Percentiles rank a stretch among this genome's conserved stretches.
Evolutionary conservation across 1,140 invertebrate genomes (phyloP).

Genomic region (Cydia amplana): DNA sequence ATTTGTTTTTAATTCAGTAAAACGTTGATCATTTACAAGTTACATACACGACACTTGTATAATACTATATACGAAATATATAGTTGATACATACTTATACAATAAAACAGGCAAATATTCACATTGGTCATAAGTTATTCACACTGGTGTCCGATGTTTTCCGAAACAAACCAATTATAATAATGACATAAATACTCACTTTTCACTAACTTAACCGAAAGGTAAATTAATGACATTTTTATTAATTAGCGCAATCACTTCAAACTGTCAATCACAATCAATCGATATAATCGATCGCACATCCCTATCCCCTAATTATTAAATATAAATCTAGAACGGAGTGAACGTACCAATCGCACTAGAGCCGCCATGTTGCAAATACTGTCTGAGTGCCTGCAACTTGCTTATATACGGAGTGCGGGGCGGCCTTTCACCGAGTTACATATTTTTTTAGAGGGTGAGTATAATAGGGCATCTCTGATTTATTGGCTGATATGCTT

Average conservation of each 20-base stretch:
- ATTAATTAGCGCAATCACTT: background rate
- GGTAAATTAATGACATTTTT: background rate
- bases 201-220: background rate
- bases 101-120: too few relatives aligned
- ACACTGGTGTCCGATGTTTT: background rate
- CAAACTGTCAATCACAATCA: conserved; percentile 1
- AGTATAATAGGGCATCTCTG: background rate
- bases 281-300: background rate
- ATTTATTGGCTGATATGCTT: background rate
- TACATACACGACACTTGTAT: too few relatives aligned
- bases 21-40: background rate
- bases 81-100: too few relatives aligned
- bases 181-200: background rate
- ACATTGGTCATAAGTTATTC: too few relatives aligned
- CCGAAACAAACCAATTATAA: background rate
- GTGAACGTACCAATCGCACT: conserved; percentile 71
- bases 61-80: too few relatives aligned
- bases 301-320: conserved; percentile 15
- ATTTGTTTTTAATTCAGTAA: background rate
- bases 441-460: conserved; percentile 40
- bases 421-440: conserved; percentile 68
- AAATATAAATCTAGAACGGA: conserved; percentile 44
- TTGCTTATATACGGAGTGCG: conserved; percentile 62
- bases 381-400: conserved; percentile 61
- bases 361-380: conserved; percentile 67